phyloP scores from a whole-genome alignment of 2,888 invertebrate species.

The Xylota segnis region DNA sequence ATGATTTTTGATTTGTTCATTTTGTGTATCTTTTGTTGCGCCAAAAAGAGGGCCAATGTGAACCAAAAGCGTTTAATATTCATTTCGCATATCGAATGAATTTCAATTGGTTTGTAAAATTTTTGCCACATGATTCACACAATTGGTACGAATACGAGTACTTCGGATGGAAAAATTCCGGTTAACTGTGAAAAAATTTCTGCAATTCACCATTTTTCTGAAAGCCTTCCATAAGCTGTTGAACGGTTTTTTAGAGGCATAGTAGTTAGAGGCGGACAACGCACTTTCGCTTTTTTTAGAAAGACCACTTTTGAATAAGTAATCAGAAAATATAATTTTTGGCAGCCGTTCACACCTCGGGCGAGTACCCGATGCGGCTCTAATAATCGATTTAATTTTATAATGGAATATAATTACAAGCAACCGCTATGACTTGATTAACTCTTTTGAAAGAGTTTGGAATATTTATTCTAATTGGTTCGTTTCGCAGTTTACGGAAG shows the following conservation, averaged over 20 bases:
- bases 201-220: conserved; percentile 3
- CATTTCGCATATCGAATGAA: conserved; percentile 48
- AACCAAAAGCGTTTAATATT: conserved; percentile 33
- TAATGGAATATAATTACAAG: conserved; percentile 9
- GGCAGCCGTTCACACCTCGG: neutral
- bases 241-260: conserved; percentile 17
- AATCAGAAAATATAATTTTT: neutral
- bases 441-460: neutral
- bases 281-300: conserved; percentile 15
- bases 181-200: neutral
- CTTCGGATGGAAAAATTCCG: conserved; percentile 1
- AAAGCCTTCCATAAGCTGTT: conserved; percentile 4
- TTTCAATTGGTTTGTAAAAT: conserved; percentile 13
- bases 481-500: neutral
- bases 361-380: neutral
- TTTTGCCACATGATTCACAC: conserved; percentile 8
- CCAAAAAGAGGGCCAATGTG: conserved; percentile 15
- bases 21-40: neutral
- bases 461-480: conserved; percentile 2
- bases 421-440: conserved; percentile 8
- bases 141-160: neutral
- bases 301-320: neutral
- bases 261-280: neutral
- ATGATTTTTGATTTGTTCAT: neutral
- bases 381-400: conserved; percentile 26